A percentile compares a stretch with the other conserved stretches of the same genome.
These are phyloP conservation scores for Carcina quercana DNA, from an alignment of 2,888 invertebrate genomes.

Conservation along the genomic window DNA sequence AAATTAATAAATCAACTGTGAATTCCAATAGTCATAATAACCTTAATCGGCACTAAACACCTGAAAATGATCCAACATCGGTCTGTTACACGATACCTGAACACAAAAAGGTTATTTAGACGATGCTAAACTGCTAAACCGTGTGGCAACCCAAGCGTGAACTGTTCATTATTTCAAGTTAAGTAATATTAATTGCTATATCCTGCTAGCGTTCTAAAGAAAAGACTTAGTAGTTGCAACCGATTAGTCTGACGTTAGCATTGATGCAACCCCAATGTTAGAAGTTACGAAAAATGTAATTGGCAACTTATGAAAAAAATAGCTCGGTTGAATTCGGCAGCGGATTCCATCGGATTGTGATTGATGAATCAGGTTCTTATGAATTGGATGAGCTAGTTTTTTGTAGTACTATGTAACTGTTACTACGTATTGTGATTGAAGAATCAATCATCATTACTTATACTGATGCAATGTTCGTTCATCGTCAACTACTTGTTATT, in stretches of 20 bases:
- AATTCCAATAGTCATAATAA: too few species aligned
- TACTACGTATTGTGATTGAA: conserved; percentile 13
- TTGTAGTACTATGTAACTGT: conserved; percentile 8
- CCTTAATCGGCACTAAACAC: conserved; percentile 4
- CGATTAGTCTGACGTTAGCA: conserved; percentile 43
- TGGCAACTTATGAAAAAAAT: conserved; percentile 35
- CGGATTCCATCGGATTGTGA: conserved; percentile 24
- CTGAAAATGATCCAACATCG: conserved; percentile 17
- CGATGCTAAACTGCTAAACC: conserved; percentile 18
- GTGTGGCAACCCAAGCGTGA: conserved; percentile 44
- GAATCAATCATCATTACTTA: conserved; percentile 19
- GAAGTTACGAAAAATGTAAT: conserved; percentile 47
- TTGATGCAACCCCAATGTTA: conserved; percentile 34
- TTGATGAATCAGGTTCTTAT: conserved; percentile 23
- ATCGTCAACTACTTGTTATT: too few species aligned
- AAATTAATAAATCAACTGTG: too few species aligned
- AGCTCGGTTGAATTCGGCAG: conserved; percentile 22
- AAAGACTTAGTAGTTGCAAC: conserved; percentile 46
- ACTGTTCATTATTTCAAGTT: conserved; percentile 50
- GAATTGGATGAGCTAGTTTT: conserved; percentile 15
- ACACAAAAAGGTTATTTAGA: conserved; percentile 19
- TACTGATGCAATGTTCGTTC: conserved; percentile 1
- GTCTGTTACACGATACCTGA: conserved; percentile 19
- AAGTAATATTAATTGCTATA: conserved; percentile 65
- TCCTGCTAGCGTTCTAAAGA: conserved; percentile 47